Evolutionary conservation across 2,888 invertebrate species (phyloP).

Genomic region (Anthrax anthrax): DNA sequence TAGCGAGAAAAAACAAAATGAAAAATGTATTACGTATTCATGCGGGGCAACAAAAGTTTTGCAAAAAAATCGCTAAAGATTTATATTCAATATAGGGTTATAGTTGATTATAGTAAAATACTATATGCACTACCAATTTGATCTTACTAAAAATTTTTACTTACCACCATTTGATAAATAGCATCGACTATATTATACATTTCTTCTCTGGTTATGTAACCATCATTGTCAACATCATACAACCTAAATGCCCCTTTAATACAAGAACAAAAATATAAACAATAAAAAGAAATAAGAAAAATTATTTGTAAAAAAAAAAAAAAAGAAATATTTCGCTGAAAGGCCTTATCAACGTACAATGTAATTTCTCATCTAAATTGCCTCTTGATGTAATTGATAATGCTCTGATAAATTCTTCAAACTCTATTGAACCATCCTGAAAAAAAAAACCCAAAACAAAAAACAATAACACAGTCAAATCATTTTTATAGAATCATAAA

Average conservation of each 20-base stretch:
- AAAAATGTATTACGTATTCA: too few relatives aligned
- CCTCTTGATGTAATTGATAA: constrained; percentile 97
- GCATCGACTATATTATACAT: constrained; percentile 96
- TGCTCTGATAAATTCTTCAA: constrained; percentile 97
- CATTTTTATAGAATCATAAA: too few relatives aligned
- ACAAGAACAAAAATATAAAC: not conserved
- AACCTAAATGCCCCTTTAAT: constrained; percentile 81
- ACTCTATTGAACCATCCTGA: constrained; percentile 97
- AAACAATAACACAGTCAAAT: too few relatives aligned
- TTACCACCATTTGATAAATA: constrained; percentile 96
- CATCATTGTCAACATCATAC: constrained; percentile 92
- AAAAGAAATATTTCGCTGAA: not conserved
- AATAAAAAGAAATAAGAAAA: not conserved
- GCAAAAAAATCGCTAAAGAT: too few relatives aligned
- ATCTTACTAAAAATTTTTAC: too few relatives aligned
- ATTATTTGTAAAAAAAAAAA: not conserved
- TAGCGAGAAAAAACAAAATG: too few relatives aligned
- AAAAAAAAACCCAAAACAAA: too few relatives aligned
- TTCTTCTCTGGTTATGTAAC: constrained; percentile 88
- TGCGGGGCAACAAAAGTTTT: too few relatives aligned
- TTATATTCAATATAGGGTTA: too few relatives aligned
- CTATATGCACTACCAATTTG: too few relatives aligned
- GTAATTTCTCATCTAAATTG: constrained; percentile 94
- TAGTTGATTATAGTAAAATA: too few relatives aligned
- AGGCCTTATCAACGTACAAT: constrained; percentile 90